Evolutionary conservation across 2,797 vertebrate genomes (phyloP), one percentile per base, ranked within the genome.

Genomic region (Platyrinchus mystaceus): DNA sequence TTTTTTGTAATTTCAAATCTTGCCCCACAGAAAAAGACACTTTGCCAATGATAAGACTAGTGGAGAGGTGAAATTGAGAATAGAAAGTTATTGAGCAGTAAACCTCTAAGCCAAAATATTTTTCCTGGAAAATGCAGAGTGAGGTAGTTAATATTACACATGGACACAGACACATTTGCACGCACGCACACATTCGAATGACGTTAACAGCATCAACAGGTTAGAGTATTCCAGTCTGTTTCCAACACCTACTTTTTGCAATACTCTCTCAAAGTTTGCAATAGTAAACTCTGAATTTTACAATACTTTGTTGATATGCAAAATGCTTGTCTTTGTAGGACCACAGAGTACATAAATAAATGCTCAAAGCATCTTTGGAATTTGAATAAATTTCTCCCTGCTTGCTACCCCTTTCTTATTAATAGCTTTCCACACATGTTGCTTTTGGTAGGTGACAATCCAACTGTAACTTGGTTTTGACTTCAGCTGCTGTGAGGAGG

Each of bases 101-200:
- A 90, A 80, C 24, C 32, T 93, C 73, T 86, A 93, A 93, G 83
- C 78, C 71, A 77, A 91, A 89, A 46, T 67, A 30, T 73, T 91
- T 84, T 95, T 59, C 83, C 91, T 77, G 82, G 93, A 91, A 95
- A 96, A 96, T 69, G 93, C 83, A 84, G 58, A 96, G 80, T 97
- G 97, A 98, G 98, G 98, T 98, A 98, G 97, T 97, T 97, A 92
- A 91, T 81, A 87, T 63, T 90, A 62, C 78, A 86, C 64, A 41
- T 21, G 77, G 82, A 91, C 70, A 71, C 39, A 68, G 66, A 91
- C 59, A 87, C 39, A 46, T 92, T 84, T 93, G 84, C 56, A 87
- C 84, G 28, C 60, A 66, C 0, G 0, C 46, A 84, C 44, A 74
- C 39, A 28, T 71, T 50, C 53, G 82, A 86, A 84, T 70, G 67